A percentile compares a stretch with the other conserved stretches of the same genome.
Conservation (phyloP, 2,888 invertebrate genomes). For the Operophtera brumata region DNA sequence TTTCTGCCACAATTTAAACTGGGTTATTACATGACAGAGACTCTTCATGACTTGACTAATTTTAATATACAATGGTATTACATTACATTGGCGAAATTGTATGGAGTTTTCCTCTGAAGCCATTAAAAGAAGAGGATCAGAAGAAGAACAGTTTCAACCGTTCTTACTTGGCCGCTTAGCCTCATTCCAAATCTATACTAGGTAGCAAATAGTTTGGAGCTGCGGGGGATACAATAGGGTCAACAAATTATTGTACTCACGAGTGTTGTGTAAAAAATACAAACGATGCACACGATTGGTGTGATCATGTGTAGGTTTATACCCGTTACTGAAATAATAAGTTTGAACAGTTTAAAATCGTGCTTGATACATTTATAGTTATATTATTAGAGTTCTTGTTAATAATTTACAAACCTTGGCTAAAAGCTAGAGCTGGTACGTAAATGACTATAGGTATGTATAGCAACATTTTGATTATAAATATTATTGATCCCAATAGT, state of each 20-base stretch:
- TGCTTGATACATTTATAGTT: neutral
- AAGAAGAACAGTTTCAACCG: neutral
- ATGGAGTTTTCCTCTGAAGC: too few relatives aligned
- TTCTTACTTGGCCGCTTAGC: constrained; percentile 37
- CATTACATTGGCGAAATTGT: too few relatives aligned
- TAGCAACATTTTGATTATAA: constrained; percentile 86
- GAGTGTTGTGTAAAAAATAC: constrained; percentile 95
- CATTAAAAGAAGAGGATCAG: too few relatives aligned
- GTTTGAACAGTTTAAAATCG: neutral
- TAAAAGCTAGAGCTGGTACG: constrained; percentile 92
- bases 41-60: too few relatives aligned
- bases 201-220: constrained; percentile 41
- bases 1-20: too few relatives aligned
- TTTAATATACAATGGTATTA: too few relatives aligned
- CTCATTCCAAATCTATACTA: constrained; percentile 39
- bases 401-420: constrained; percentile 82
- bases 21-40: too few relatives aligned
- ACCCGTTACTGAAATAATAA: constrained; percentile 84
- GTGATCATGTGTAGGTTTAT: constrained; percentile 89
- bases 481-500: constrained; percentile 84
- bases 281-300: constrained; percentile 90
- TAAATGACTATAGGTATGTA: constrained; percentile 93
- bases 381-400: neutral
- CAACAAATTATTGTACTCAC: constrained; percentile 77
- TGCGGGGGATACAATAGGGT: constrained; percentile 43